These are phyloP conservation scores for Ailuropoda melanoleuca DNA, from an alignment of 2,113 vertebrate genomes.

Conservation along the genomic window DNA sequence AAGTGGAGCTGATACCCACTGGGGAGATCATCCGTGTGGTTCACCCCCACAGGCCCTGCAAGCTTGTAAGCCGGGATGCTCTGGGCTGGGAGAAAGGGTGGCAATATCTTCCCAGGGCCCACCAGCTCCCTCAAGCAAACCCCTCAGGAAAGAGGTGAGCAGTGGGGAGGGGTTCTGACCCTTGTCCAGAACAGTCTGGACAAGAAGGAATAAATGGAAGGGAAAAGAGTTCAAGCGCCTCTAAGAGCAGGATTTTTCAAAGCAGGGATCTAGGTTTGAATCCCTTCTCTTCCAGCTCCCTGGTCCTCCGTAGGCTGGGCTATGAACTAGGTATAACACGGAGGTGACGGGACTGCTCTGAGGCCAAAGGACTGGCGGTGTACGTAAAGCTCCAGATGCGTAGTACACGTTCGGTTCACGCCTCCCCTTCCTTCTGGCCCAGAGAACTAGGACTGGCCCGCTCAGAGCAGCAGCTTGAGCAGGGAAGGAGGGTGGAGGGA, in stretches of 20 bases:
- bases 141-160: not conserved
- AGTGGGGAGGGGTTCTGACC: not conserved
- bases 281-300: not conserved
- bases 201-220: not conserved
- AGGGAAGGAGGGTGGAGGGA: not conserved
- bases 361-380: not conserved
- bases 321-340: not conserved
- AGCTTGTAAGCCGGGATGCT: conserved; percentile 80
- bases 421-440: not conserved
- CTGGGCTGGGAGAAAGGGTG: conserved; percentile 40
- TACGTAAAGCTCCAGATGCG: not conserved
- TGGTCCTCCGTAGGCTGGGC: not conserved
- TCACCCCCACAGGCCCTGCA: conserved; percentile 76
- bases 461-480: not conserved
- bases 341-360: not conserved
- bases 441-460: not conserved
- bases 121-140: not conserved
- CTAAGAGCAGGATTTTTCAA: not conserved
- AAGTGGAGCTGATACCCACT: conserved; percentile 82
- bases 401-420: not conserved
- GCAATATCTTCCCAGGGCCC: not conserved
- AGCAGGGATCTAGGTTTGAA: not conserved
- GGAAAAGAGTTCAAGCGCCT: not conserved
- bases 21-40: conserved; percentile 86
- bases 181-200: not conserved